These are phyloP conservation scores for Erebia aethiops DNA, from an alignment of 2,888 invertebrate genomes.

Conservation along the genomic window DNA sequence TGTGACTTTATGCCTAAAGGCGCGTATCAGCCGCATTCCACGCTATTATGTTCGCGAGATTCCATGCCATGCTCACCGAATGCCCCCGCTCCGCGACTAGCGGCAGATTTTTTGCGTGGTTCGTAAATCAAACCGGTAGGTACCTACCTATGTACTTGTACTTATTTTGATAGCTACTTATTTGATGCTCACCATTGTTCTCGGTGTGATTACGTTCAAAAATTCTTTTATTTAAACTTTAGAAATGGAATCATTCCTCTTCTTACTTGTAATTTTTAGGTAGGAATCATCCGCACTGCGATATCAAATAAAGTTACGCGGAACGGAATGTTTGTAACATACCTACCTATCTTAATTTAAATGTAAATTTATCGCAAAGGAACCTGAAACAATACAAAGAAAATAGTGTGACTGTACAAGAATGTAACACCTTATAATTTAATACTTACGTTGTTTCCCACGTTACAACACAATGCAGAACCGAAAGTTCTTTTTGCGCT, in stretches of 20 bases:
- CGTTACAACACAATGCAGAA: slow-evolving; percentile 50
- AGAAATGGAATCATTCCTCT: slow-evolving; percentile 11
- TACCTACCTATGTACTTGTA: slow-evolving; percentile 43
- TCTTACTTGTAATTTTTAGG: background rate
- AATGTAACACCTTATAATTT: slow-evolving; percentile 26
- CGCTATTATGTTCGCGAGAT: slow-evolving; percentile 74
- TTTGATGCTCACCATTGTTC: slow-evolving; percentile 42
- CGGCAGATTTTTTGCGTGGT: slow-evolving; percentile 77
- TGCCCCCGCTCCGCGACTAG: slow-evolving; percentile 59
- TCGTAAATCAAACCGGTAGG: slow-evolving; percentile 77
- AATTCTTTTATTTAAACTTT: slow-evolving; percentile 27
- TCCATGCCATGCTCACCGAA: slow-evolving; percentile 60
- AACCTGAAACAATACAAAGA: slow-evolving; percentile 18
- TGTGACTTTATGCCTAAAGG: slow-evolving; percentile 36
- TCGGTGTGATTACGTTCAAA: slow-evolving; percentile 35
- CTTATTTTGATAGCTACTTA: slow-evolving; percentile 47
- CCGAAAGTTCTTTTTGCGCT: slow-evolving; percentile 37
- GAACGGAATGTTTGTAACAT: slow-evolving; percentile 7
- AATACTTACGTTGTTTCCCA: slow-evolving; percentile 69
- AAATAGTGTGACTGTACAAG: slow-evolving; percentile 10
- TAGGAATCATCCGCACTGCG: background rate
- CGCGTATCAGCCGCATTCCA: slow-evolving; percentile 51
- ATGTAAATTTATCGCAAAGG: slow-evolving; percentile 12
- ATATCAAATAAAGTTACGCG: too few relatives aligned
- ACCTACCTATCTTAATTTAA: background rate